Base-by-base conservation (phyloP, 2,797 vertebrate species). In the Sitta carolinensis region DNA sequence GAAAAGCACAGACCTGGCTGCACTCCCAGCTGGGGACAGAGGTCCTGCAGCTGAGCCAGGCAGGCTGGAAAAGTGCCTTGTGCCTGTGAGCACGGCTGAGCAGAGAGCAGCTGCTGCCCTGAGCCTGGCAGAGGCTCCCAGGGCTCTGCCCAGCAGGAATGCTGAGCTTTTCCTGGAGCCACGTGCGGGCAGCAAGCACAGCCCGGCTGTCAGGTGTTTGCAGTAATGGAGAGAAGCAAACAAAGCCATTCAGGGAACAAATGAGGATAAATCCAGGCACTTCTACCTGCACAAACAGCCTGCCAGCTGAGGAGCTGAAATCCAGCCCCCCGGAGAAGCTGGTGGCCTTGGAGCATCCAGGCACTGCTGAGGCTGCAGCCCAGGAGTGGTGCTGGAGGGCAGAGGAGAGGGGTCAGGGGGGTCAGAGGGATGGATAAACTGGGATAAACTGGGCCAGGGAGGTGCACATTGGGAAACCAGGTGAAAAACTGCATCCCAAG, bases 71-170 rank as follows among this genome's bases (percentile, higher is more conserved):
- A 67, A 64, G 63, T 1, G 23, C 6, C 73, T 83, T 79, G 29
- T 61, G 30, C 4, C 3, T 34, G 66, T 38, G 29, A 51, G 51
- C 7, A 8, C 4, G 17, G 74, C 92, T 29, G 64, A 90, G 90
- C 77, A 40, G 66, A 2, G 73, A 92, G 86, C 84, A 86, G 91
- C 66, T 70, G 77, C 87, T 87, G 87, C 93, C 62, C 5, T 14
- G 75, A 21, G 93, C 42, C 62, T 16, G 16, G 23, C 85, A 26
- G 62, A 22, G 48, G 34, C 67, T 68, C 70, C 6, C 74, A 5
- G 7, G 61, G 84, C 80, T 76, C 21, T 63, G 67, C 62, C 75
- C 34, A 30, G 66, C 45, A 29, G 85, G 25, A 67, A 54, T 42
- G 40, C 77, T 3, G 67, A 75, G 92, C 78, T 36, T 6, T 4